Evolutionary conservation across 2,113 vertebrate species (phyloP).

Genomic region (Propithecus coquereli): DNA sequence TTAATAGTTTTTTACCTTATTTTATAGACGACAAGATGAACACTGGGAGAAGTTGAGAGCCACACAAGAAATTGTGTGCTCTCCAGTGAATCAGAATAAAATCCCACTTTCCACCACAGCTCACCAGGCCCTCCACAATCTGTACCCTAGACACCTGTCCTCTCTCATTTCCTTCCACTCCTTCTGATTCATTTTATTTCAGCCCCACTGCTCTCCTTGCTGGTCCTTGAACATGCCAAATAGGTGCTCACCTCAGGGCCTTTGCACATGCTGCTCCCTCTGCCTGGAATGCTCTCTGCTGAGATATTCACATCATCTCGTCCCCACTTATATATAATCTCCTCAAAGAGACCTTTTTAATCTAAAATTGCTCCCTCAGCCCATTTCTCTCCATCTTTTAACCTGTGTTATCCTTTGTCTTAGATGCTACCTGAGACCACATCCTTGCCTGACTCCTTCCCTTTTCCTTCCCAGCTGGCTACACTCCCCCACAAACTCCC

Average conservation of each 20-base stretch:
- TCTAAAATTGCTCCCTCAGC: neutral
- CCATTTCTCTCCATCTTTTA: neutral
- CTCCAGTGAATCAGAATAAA: neutral
- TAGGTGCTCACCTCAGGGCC: neutral
- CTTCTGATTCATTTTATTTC: neutral
- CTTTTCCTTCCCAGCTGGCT: neutral
- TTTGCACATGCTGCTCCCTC: neutral
- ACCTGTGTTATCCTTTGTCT: neutral
- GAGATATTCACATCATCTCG: neutral
- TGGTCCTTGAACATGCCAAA: neutral
- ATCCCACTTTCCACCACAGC: too few species aligned
- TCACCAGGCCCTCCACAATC: neutral
- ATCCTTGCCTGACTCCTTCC: neutral
- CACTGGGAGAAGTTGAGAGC: neutral
- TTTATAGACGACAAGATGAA: neutral
- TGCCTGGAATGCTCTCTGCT: neutral
- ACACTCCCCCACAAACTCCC: neutral
- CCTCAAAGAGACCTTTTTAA: neutral
- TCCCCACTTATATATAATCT: neutral
- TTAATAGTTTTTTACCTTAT: neutral
- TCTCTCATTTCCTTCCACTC: neutral
- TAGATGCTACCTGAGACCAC: neutral
- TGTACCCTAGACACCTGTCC: neutral
- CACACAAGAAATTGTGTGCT: fast-evolving
- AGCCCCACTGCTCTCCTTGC: neutral